Evolutionary conservation across 2,888 invertebrate genomes (phyloP).

Genomic region (Scelioninae gen. 1): DNA sequence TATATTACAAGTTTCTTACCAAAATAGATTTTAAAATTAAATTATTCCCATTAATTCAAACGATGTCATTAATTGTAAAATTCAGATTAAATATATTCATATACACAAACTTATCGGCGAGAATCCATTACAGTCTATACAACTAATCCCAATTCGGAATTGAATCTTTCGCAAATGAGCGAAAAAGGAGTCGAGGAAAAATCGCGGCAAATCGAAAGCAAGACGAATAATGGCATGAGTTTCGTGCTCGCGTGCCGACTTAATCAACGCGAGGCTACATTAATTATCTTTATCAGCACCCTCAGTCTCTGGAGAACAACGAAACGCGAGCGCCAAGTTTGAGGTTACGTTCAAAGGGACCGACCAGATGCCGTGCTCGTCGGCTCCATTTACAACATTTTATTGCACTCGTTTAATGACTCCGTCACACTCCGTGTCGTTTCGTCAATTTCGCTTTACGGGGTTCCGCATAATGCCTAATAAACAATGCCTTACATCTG

Average conservation of each 20-base stretch:
- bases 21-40: no score
- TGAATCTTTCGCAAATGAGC: no score
- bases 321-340: slow-evolving; percentile 70
- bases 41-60: no score
- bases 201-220: slow-evolving; percentile 55
- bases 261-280: slow-evolving; percentile 80
- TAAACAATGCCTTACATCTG: slow-evolving; percentile 42
- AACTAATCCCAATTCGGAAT: no score
- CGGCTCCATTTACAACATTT: slow-evolving; percentile 75
- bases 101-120: no score
- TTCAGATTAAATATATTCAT: no score
- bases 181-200: no score
- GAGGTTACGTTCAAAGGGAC: slow-evolving; percentile 74
- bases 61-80: no score
- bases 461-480: slow-evolving; percentile 31
- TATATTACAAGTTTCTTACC: no score
- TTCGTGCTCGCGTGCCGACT: slow-evolving; percentile 76
- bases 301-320: slow-evolving; percentile 77
- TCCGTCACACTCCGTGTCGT: slow-evolving; percentile 68
- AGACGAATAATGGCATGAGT: slow-evolving; percentile 51
- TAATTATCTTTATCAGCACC: slow-evolving; percentile 81
- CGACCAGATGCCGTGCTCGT: slow-evolving; percentile 75
- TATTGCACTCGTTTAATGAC: slow-evolving; percentile 63
- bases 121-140: no score
- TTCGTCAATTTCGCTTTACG: slow-evolving; percentile 55